Conservation (phyloP, 2,888 invertebrate genomes). For the Proisotoma minuta region DNA sequence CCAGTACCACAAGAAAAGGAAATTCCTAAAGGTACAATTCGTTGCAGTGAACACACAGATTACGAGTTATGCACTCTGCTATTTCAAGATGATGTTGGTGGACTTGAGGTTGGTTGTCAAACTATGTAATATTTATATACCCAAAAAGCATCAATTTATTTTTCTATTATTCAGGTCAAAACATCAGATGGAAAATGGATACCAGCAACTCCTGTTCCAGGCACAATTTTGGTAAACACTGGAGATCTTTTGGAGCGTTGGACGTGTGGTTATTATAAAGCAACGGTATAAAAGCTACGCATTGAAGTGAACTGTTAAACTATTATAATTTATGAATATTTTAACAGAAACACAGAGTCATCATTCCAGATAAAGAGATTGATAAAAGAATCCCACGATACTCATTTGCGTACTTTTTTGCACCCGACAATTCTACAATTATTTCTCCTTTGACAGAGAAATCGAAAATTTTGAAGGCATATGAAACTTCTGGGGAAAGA, state of each 20-base stretch:
- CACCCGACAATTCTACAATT: conserved; percentile 61
- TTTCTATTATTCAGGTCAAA: conserved; percentile 55
- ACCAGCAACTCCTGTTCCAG: conserved; percentile 68
- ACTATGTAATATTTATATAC: neutral
- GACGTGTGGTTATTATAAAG: conserved; percentile 66
- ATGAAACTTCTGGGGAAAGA: neutral
- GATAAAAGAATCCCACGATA: conserved; percentile 64
- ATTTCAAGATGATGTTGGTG: conserved; percentile 68
- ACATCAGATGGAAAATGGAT: conserved; percentile 65
- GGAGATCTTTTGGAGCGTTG: conserved; percentile 70
- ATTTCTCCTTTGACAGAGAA: conserved; percentile 53
- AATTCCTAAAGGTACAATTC: conserved; percentile 55
- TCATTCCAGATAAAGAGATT: conserved; percentile 63
- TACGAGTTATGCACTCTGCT: conserved; percentile 71
- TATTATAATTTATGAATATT: conserved; percentile 5
- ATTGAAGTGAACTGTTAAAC: neutral
- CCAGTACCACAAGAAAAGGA: conserved; percentile 52
- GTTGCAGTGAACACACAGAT: conserved; percentile 69
- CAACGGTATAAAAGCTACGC: conserved; percentile 57
- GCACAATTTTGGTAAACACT: conserved; percentile 69
- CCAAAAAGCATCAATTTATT: neutral
- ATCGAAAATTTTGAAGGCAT: conserved; percentile 4
- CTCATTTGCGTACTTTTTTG: conserved; percentile 71
- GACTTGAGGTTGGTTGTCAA: conserved; percentile 61
- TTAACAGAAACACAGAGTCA: conserved; percentile 64